phyloP scores from a whole-genome alignment of 2,113 vertebrate species.

The Telmatochromis sp. region DNA sequence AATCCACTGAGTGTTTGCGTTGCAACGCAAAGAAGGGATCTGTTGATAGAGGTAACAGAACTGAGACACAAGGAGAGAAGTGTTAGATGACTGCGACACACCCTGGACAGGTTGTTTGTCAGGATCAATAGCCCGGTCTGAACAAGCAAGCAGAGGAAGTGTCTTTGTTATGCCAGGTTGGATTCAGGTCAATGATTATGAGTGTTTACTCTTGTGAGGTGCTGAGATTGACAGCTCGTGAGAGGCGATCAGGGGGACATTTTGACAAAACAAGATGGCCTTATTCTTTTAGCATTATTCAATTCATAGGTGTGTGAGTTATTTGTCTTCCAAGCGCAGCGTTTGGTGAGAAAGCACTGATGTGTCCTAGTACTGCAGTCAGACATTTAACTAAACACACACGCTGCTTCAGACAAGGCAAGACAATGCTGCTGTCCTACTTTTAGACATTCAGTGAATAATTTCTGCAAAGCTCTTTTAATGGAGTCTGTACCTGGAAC shows the following conservation, averaged over 20 bases:
- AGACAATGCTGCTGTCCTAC: neutral
- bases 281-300: neutral
- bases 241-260: neutral
- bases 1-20: slow-evolving; percentile 52
- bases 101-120: slow-evolving; percentile 46
- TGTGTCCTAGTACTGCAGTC: neutral
- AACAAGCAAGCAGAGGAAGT: slow-evolving; percentile 52
- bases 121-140: slow-evolving; percentile 56
- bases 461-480: neutral
- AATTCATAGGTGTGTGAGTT: neutral
- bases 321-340: neutral
- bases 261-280: neutral
- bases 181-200: slow-evolving; percentile 53
- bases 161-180: slow-evolving; percentile 26
- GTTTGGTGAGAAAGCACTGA: neutral
- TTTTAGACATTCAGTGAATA: neutral
- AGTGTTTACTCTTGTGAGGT: slow-evolving; percentile 30
- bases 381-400: neutral
- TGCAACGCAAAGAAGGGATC: slow-evolving; percentile 21
- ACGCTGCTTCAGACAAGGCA: neutral
- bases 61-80: slow-evolving; percentile 28
- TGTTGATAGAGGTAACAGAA: slow-evolving; percentile 52
- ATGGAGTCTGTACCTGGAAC: neutral
- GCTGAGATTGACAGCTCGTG: slow-evolving; percentile 1
- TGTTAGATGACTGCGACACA: slow-evolving; percentile 33